Evolutionary conservation across 2,888 invertebrate species (phyloP), one percentile per base, ranked within the genome.

Genomic region (Trichogramma evanescens): DNA sequence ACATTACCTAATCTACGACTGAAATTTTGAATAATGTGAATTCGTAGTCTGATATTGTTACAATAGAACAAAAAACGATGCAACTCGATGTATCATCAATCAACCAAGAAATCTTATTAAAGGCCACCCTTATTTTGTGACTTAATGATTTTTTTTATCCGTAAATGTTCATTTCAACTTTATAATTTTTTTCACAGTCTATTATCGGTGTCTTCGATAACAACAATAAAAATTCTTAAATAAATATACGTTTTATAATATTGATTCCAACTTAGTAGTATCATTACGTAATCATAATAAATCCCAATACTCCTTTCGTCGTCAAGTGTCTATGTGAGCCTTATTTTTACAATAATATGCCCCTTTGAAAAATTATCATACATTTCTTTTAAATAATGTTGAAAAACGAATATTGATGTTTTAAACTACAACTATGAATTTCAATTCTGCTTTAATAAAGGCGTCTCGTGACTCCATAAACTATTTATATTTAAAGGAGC

Each of bases 191-290:
- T 74, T 74, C 74, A 75, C 74, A 75, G 73, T 75, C 75, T 75
- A 75, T 75, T 75, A 74, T 73, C 62, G 72, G 73, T 71, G 71
- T 71, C 71, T 75, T 72, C 70, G 73, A 74, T 74, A 75, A 75
- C 73, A 75, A 73, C 70, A 73, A 75, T 74, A 75, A 75, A 75
- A 75, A 73, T 75, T 74, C 73, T 75, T 75, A 75, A 75, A 75
- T 75, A 75, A 74, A 75, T 75, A 75, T 74, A 74, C 73, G 67
- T 65, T 70, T 70, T 72, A 71, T 71, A 71, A 72, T 75, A 72
- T 72, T 69, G 74, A 71, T 75, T 71, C 26, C 26, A 26, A 26
- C 26, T 26, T 26, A 26, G 26, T 26, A 73, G 74, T 74, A 75
- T 73, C 73, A 70, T 72, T 74, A 74, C 68, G 74, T 73, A 74